Conservation (phyloP, 2,888 invertebrate species). For the Tupiocoris notatus region DNA sequence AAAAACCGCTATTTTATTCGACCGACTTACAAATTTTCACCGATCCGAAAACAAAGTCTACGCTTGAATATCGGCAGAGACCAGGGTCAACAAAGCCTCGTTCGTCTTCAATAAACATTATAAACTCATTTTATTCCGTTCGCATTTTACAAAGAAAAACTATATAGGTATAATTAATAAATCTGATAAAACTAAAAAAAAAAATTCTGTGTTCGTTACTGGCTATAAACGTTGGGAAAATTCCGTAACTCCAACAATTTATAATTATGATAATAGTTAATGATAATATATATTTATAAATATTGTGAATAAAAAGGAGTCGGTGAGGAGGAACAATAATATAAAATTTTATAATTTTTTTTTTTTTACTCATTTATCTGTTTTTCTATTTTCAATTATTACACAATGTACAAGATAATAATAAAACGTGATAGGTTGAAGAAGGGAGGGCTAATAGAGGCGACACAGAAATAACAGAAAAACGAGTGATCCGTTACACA, state of each 20-base stretch:
- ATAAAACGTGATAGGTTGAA: constrained; percentile 4
- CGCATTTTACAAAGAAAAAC: constrained; percentile 11
- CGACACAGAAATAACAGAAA: constrained; percentile 13
- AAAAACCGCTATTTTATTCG: background rate
- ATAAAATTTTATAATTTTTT: constrained; percentile 35
- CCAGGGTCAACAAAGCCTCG: background rate
- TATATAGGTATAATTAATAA: constrained; percentile 11
- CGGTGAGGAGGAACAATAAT: constrained; percentile 36
- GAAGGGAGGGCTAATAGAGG: background rate
- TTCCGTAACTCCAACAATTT: constrained; percentile 27
- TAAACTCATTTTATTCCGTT: background rate
- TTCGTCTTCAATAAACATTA: background rate
- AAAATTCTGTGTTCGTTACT: constrained; percentile 25
- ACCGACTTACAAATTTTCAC: background rate
- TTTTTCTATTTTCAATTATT: constrained; percentile 39
- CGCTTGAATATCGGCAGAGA: background rate
- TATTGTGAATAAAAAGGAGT: constrained; percentile 40
- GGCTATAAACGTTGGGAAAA: constrained; percentile 30
- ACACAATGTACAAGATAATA: constrained; percentile 38
- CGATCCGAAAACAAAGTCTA: background rate
- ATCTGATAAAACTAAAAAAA: constrained; percentile 24
- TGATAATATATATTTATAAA: constrained; percentile 31
- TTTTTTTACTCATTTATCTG: too few species aligned
- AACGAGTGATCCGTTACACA: background rate
- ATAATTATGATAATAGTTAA: constrained; percentile 32